phyloP scores from a whole-genome alignment of 2,113 vertebrate genomes.

The mouse (Mus musculus) region GRCm39 chr15:10329001-10329500 shows the following conservation, averaged over 20 bases:
- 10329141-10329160: conserved; percentile 88
- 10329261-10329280: conserved; percentile 50
- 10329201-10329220: conserved; percentile 77
- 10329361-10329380: conserved; percentile 51
- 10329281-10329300: conserved; percentile 74
- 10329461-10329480: neutral
- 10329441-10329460: conserved; percentile 6
- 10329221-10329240: conserved; percentile 59
- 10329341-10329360: conserved; percentile 83
- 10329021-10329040: conserved; percentile 91
- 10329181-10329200: conserved; percentile 58
- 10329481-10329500: neutral
- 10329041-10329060: conserved; percentile 88
- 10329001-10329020: conserved; percentile 91
- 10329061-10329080: conserved; percentile 81
- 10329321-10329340: conserved; percentile 88
- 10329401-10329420: conserved; percentile 70
- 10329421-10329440: conserved; percentile 20
- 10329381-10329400: conserved; percentile 77
- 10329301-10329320: conserved; percentile 90
- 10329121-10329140: conserved; percentile 92
- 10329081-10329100: conserved; percentile 66
- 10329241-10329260: conserved; percentile 81
- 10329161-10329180: conserved; percentile 86
- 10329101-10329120: conserved; percentile 86